Conservation (phyloP, 2,888 invertebrate genomes). For the Malthinus seriepunctatus region DNA sequence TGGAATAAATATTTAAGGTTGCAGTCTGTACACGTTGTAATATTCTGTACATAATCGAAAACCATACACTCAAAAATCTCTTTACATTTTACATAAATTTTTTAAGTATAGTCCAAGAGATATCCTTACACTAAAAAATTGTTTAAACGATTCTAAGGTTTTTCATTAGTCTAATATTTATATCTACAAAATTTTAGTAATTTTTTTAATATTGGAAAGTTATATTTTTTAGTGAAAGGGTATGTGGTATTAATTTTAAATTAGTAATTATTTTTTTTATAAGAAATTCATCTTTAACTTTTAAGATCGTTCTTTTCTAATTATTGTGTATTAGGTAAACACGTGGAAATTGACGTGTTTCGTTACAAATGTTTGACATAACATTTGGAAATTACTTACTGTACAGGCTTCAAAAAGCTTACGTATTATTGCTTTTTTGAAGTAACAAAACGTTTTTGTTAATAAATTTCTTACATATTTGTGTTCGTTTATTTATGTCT, state of each 20-base stretch:
- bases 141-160: neutral
- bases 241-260: slow-evolving; percentile 12
- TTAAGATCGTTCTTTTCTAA: slow-evolving; percentile 4
- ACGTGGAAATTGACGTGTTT: neutral
- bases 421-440: slow-evolving; percentile 56
- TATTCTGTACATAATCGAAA: slow-evolving; percentile 41
- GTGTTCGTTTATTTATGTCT: neutral
- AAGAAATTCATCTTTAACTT: slow-evolving; percentile 6
- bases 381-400: slow-evolving; percentile 48
- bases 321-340: neutral
- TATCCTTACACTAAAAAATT: slow-evolving; percentile 1
- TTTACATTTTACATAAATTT: slow-evolving; percentile 1
- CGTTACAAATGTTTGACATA: slow-evolving; percentile 13
- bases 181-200: neutral
- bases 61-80: neutral
- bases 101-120: neutral
- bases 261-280: slow-evolving; percentile 9
- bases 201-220: slow-evolving; percentile 7
- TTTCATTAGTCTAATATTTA: no score
- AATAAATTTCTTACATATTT: slow-evolving; percentile 28
- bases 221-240: slow-evolving; percentile 7
- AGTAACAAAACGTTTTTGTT: slow-evolving; percentile 32
- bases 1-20: slow-evolving; percentile 50
- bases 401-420: slow-evolving; percentile 55
- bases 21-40: slow-evolving; percentile 55